A percentile compares a stretch with the other conserved stretches of the same genome.
phyloP scores from a whole-genome alignment of 2,113 vertebrate species.

The Apus apus region DNA sequence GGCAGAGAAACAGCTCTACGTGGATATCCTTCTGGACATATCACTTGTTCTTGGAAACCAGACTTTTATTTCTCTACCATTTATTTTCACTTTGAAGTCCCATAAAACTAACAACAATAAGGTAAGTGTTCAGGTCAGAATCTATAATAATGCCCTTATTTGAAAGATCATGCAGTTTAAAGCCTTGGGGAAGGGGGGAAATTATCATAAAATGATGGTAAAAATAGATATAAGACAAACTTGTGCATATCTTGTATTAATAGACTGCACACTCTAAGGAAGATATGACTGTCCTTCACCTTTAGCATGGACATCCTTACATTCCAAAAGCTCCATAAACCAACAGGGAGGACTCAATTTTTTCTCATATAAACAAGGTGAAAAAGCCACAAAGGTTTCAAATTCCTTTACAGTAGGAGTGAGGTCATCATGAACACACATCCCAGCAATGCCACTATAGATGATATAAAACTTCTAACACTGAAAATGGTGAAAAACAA shows the following conservation, averaged over 20 bases:
- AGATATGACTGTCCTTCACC: neutral
- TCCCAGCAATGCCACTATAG: neutral
- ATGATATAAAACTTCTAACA: neutral
- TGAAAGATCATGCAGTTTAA: neutral
- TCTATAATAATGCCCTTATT: neutral
- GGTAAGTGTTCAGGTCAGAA: neutral
- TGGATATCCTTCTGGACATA: neutral
- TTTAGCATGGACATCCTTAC: neutral
- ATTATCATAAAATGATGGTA: rapidly evolving
- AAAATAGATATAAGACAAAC: neutral
- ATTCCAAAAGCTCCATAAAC: neutral
- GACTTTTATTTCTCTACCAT: neutral
- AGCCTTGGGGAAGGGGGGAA: neutral
- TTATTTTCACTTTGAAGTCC: neutral
- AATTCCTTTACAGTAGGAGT: neutral
- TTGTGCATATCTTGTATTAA: neutral
- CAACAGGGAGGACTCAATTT: neutral
- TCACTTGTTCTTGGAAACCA: neutral
- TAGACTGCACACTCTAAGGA: neutral
- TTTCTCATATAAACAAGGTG: neutral
- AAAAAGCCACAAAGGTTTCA: neutral
- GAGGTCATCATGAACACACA: neutral
- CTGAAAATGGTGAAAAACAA: neutral
- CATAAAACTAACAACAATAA: neutral
- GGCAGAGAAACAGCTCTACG: neutral